Evolutionary conservation across 2,113 vertebrate genomes (phyloP), one percentile per base, ranked within the genome.

Genomic region (Cephalophus harveyi): DNA sequence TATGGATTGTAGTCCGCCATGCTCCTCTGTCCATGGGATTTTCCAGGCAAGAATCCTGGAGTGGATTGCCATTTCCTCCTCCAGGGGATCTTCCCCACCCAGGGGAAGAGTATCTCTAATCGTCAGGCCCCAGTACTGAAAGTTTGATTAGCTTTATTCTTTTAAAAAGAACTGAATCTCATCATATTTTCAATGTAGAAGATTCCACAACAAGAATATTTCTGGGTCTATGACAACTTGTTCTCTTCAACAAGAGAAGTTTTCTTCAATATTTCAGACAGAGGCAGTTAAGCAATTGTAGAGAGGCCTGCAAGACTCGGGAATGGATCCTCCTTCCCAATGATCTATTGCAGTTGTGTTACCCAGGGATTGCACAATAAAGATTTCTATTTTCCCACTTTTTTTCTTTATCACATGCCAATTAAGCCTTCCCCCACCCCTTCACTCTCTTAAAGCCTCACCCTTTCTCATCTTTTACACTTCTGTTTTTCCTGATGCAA

Each of bases 341-440:
- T 83, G 79, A 94, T 92, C 92, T 79, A 46, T n/a, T 93, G 71
- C 86, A n/a, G 3, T 79, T 48, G 55, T 30, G 28, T 79, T 91
- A 87, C 55, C 52, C 62, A 71, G 21, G 21, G 92, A 87, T 95
- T 96, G 74, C 81, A 89, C 97, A 94, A 95, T 71, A 90, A 62
- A 88, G 6, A 13, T 43, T 94, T 96, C 94, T 94, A 88, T 94
- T 95, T 97, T 89, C 55, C 91, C 94, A 52, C 43, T 46, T 90
- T 52, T 96, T 76, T 81, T 81, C 85, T 88, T 96, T 89, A 88
- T 85, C 52, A 36, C 33, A 27, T 81, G 92, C 76, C 81, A 90
- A 81, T 33, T 82, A 85, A 89, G 64, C 23, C 71, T 79, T 95
- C 94, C 89, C 64, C 74, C 33, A 67, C 1, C 9, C 7, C 67